Evolutionary conservation across 2,113 vertebrate genomes (phyloP).

Genomic region (Miniopterus natalensis): DNA sequence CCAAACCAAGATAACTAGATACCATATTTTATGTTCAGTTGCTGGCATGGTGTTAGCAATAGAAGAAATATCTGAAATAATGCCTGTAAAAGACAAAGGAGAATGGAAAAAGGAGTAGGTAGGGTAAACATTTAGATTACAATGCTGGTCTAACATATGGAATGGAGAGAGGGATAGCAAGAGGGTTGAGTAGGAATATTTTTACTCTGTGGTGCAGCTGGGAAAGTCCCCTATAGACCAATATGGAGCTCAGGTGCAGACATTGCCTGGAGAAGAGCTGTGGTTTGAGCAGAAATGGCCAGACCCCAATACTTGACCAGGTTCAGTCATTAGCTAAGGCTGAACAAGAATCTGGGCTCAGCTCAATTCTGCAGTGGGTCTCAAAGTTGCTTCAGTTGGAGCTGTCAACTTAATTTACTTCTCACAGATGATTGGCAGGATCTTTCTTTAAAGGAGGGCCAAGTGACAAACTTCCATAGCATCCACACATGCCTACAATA

Average conservation of each 20-base stretch:
- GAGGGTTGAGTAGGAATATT: neutral
- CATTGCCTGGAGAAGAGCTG: fast-evolving
- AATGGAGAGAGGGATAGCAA: neutral
- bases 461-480: neutral
- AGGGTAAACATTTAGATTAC: neutral
- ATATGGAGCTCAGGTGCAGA: neutral
- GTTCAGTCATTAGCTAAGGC: neutral
- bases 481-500: no score
- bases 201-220: neutral
- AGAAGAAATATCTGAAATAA: neutral
- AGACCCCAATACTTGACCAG: neutral
- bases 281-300: neutral
- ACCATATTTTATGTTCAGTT: neutral
- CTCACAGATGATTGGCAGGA: neutral
- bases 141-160: neutral
- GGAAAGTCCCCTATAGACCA: neutral
- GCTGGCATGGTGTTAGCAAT: neutral
- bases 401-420: neutral
- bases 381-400: neutral
- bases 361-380: neutral
- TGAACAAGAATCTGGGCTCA: neutral
- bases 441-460: neutral
- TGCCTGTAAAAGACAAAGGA: neutral
- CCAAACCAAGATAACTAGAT: neutral
- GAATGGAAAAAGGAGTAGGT: neutral